These are phyloP conservation scores for Hydrophis major DNA, from an alignment of 2,797 vertebrate genomes.

Conservation along the genomic window DNA sequence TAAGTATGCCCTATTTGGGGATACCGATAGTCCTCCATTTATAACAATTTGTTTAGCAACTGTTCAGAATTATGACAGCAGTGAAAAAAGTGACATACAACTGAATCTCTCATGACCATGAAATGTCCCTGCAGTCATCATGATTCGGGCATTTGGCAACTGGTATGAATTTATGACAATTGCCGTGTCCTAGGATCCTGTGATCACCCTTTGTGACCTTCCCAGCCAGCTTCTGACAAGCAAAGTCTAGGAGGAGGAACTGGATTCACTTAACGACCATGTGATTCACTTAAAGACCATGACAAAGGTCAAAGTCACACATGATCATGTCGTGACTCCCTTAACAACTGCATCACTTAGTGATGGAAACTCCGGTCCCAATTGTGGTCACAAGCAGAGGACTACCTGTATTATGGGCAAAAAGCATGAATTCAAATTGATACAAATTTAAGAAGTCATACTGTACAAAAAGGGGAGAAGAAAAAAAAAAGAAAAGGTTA, in stretches of 20 bases:
- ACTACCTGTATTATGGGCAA: neutral
- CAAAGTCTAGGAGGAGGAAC: neutral
- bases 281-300: neutral
- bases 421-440: constrained; percentile 25
- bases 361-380: neutral
- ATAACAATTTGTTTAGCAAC: neutral
- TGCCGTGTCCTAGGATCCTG: neutral
- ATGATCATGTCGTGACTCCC: neutral
- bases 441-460: constrained; percentile 23
- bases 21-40: constrained; percentile 1
- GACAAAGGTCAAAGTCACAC: neutral
- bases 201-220: neutral
- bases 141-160: neutral
- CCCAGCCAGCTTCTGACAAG: neutral
- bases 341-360: neutral
- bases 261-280: neutral
- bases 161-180: neutral
- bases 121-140: neutral
- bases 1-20: constrained; percentile 50
- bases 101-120: neutral
- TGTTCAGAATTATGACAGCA: neutral
- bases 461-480: constrained; percentile 43
- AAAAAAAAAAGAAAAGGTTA: constrained; percentile 42
- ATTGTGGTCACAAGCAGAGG: neutral
- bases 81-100: neutral